Evolutionary conservation across 1,140 invertebrate species (phyloP), one percentile per base, ranked within the genome.

Genomic region (Drosophila pseudoananassae): DNA sequence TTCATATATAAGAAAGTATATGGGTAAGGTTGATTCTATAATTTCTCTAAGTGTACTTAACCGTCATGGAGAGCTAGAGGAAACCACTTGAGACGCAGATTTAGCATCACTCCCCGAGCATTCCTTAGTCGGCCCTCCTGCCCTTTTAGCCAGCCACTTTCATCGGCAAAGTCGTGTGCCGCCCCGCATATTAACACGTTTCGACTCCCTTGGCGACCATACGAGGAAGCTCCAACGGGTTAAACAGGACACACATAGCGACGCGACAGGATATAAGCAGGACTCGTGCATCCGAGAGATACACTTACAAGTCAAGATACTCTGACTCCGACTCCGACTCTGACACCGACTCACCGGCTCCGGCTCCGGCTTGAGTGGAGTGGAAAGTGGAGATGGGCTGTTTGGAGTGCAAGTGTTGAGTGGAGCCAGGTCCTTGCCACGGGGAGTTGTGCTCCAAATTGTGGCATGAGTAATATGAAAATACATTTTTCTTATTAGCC

Each of bases 21-120:
- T n/a, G n/a, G n/a, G n/a, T n/a, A n/a, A n/a, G n/a, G n/a, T n/a
- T 20, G 20, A 20, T 20, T 20, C 1, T 2, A 2, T 20, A 0
- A 1, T 20, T 55, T 36, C 7, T 1, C 5, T 0, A 40, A 56
- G 73, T 64, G 69, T 51, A 79, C 65, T 58, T 76, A 57, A 87
- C 81, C 57, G 53, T 47, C 25, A 59, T 54, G 36, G 29, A 63
- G 54, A 61, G 63, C 78, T 71, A 49, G 57, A 50, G 47, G 57
- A 83, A 90, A 78, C 73, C 87, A 90, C 87, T 90, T 90, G 82
- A 90, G 87, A 90, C 82, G 68, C 77, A 72, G 68, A 81, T 77
- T 77, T 81, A 54, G 61, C 64, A 60, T 60, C 51, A 36, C 33
- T 52, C 64, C 45, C 23, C 36, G 43, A 23, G 38, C 54, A 53